These are phyloP conservation scores for Odontesthes bonariensis DNA, from an alignment of 2,113 vertebrate species.

Conservation along the genomic window DNA sequence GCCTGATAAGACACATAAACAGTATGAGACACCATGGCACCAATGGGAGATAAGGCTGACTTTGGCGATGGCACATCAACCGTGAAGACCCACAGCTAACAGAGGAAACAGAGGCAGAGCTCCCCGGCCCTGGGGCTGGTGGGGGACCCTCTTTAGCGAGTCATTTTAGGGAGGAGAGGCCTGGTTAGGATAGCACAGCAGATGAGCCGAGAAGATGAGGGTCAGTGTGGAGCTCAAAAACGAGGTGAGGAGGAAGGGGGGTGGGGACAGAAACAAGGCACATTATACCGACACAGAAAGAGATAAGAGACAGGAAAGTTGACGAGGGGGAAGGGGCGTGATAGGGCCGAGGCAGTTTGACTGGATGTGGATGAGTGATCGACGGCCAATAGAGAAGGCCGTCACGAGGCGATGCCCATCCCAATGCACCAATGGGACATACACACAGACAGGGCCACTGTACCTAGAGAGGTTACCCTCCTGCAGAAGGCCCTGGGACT, in stretches of 20 bases:
- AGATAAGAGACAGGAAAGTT: slow-evolving; percentile 61
- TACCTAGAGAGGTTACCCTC: slow-evolving; percentile 99
- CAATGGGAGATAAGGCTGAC: slow-evolving; percentile 69
- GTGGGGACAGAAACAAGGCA: slow-evolving; percentile 58
- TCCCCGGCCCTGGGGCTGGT: slow-evolving; percentile 25
- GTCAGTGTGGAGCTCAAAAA: slow-evolving; percentile 70
- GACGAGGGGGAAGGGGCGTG: slow-evolving; percentile 3
- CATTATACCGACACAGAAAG: slow-evolving; percentile 64
- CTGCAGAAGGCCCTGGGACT: slow-evolving; percentile 98
- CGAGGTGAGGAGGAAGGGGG: slow-evolving; percentile 6
- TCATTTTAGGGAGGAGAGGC: background rate
- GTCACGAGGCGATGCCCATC: slow-evolving; percentile 63
- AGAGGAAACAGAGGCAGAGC: slow-evolving; percentile 45
- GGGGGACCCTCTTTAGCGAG: slow-evolving; percentile 8
- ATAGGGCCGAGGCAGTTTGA: slow-evolving; percentile 64
- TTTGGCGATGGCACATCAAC: slow-evolving; percentile 65
- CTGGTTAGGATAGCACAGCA: slow-evolving; percentile 70
- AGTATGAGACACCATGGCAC: slow-evolving; percentile 74
- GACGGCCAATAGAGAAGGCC: slow-evolving; percentile 57
- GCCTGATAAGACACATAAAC: slow-evolving; percentile 71
- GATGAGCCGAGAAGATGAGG: slow-evolving; percentile 76
- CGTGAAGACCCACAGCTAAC: slow-evolving; percentile 54
- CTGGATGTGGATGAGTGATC: slow-evolving; percentile 82
- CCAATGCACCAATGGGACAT: slow-evolving; percentile 88
- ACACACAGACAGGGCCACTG: slow-evolving; percentile 88